These are phyloP conservation scores for Lathronympha strigana DNA, from an alignment of 2,888 invertebrate species.

Conservation along the genomic window DNA sequence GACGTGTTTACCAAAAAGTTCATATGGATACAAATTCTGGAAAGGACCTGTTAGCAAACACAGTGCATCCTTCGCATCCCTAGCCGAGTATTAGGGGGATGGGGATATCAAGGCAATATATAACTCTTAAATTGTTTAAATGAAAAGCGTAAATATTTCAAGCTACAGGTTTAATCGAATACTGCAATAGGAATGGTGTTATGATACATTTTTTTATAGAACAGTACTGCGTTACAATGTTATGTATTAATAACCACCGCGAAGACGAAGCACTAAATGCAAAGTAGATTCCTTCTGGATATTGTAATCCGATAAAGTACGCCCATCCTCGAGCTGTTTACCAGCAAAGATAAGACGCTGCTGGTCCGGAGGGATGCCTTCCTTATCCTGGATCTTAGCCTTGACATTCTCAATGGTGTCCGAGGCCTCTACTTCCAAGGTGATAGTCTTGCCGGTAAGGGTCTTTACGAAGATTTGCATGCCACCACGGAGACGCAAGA, in stretches of 20 bases:
- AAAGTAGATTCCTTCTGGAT: slow-evolving; percentile 40
- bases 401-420: slow-evolving; percentile 60
- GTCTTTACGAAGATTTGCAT: slow-evolving; percentile 62
- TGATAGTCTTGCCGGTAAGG: slow-evolving; percentile 57
- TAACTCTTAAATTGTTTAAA: not conserved
- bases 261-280: slow-evolving; percentile 39
- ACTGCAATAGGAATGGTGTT: slow-evolving; percentile 27
- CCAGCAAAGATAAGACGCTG: slow-evolving; percentile 47
- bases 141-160: slow-evolving; percentile 9
- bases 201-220: slow-evolving; percentile 8
- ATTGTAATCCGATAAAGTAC: slow-evolving; percentile 36
- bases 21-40: too few species aligned
- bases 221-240: slow-evolving; percentile 8
- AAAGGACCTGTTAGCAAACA: too few species aligned
- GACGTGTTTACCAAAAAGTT: too few species aligned
- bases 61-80: too few species aligned
- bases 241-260: slow-evolving; percentile 34
- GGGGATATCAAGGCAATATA: too few species aligned
- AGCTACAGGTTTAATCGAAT: slow-evolving; percentile 35
- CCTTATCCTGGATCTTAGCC: slow-evolving; percentile 58
- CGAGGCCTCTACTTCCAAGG: slow-evolving; percentile 55
- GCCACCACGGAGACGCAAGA: slow-evolving; percentile 55
- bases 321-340: slow-evolving; percentile 38
- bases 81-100: too few species aligned
- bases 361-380: slow-evolving; percentile 59